Evolutionary conservation across 2,888 invertebrate species (phyloP).

Genomic region (Geophilus truncorum): DNA sequence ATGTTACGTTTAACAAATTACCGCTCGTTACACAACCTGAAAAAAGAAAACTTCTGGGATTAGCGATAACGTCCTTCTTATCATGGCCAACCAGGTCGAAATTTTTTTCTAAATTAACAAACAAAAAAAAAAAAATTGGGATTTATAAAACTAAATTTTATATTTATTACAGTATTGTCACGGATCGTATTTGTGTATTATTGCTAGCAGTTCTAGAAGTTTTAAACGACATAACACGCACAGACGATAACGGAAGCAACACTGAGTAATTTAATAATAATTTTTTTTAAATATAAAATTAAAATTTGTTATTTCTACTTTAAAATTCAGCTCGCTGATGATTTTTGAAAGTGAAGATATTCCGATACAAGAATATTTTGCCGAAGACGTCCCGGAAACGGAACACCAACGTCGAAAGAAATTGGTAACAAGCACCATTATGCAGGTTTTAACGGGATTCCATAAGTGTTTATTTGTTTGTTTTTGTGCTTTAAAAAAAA

Average conservation of each 20-base stretch:
- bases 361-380: neutral
- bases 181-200: slow-evolving; percentile 39
- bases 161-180: slow-evolving; percentile 38
- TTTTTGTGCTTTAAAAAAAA: no score
- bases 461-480: neutral
- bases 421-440: slow-evolving; percentile 28
- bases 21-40: slow-evolving; percentile 70
- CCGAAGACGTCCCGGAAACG: slow-evolving; percentile 20
- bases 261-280: slow-evolving; percentile 36
- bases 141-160: neutral
- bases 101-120: no score
- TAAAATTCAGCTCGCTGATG: slow-evolving; percentile 39
- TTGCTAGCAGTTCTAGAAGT: slow-evolving; percentile 38
- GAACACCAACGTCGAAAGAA: slow-evolving; percentile 29
- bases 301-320: no score
- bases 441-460: neutral
- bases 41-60: slow-evolving; percentile 73
- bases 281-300: neutral
- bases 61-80: slow-evolving; percentile 52
- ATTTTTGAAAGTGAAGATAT: slow-evolving; percentile 43
- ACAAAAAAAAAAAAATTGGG: no score
- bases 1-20: slow-evolving; percentile 75
- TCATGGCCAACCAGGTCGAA: slow-evolving; percentile 45
- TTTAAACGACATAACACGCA: slow-evolving; percentile 38
- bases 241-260: slow-evolving; percentile 33